phyloP scores from a whole-genome alignment of 2,888 invertebrate species.

The Mayetiola destructor region DNA sequence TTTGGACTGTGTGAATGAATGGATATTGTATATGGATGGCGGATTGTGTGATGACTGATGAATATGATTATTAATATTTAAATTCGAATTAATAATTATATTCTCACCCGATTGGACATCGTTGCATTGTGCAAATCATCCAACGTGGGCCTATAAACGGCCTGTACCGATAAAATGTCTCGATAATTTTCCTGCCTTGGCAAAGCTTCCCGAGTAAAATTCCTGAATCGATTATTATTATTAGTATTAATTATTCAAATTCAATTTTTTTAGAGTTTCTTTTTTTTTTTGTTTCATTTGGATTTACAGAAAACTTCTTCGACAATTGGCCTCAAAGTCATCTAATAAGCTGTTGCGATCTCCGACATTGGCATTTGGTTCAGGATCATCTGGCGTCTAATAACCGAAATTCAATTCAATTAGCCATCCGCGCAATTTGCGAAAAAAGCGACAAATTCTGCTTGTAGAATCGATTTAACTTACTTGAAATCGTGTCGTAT shows the following conservation, averaged over 20 bases:
- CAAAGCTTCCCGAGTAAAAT: conserved; percentile 74
- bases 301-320: conserved; percentile 60
- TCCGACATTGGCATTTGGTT: conserved; percentile 36
- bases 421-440: neutral
- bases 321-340: conserved; percentile 52
- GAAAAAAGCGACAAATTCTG: neutral
- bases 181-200: conserved; percentile 80
- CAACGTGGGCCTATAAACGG: conserved; percentile 70
- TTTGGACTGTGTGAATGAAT: no score
- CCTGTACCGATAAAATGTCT: conserved; percentile 76
- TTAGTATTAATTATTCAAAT: neutral
- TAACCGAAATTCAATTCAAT: conserved; percentile 21
- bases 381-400: conserved; percentile 26
- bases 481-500: conserved; percentile 48
- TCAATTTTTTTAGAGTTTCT: neutral
- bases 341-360: conserved; percentile 37
- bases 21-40: no score
- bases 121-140: conserved; percentile 81
- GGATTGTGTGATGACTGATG: no score
- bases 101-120: conserved; percentile 58
- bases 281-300: neutral
- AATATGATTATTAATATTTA: no score
- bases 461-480: conserved; percentile 13
- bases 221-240: conserved; percentile 35
- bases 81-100: no score